Evolutionary conservation across 2,888 invertebrate genomes (phyloP), one percentile per base, ranked within the genome.

Genomic region (Cerceris ruficornis): DNA sequence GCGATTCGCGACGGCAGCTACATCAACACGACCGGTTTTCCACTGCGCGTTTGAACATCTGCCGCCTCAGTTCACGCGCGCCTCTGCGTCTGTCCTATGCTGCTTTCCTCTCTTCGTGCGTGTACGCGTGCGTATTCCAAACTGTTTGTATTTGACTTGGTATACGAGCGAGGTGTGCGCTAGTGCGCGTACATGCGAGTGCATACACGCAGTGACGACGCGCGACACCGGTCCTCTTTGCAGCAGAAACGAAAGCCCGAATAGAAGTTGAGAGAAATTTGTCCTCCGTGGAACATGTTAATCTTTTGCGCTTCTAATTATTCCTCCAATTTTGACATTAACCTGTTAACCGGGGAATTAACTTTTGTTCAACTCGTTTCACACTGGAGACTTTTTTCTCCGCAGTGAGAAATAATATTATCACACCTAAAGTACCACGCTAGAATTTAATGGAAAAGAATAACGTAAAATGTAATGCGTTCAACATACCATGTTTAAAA

Each of bases 21-120:
- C 90, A 90, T 91, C 92, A 92, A 92, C 92, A 92, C 91, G 91
- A 92, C 92, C 92, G 92, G 92, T 92, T 92, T 91, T 91, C 89
- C 91, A 90, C 75, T 75, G 81, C 68, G 80, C 86, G 81, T 82
- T 87, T 87, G 89, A 91, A 92, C 92, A 92, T 92, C 92, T 92
- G 92, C 90, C 92, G 91, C 88, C 82, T 82, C 76, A 75, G 81
- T 78, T 76, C 77, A 59, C 69, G 49, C 43, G 49, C 49, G 66
- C 57, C 58, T 72, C 72, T 67, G 68, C 67, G 69, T 17, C 15
- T 69, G 52, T 54, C 43, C 15, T 17, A 50, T n/a, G n/a, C 9
- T 41, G 41, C 54, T 39, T 54, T 13, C 42, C 6, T n/a, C 14
- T 7, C 13, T 13, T 39, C 46, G 13, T 50, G 42, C 39, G 39